Conservation (phyloP, 2,113 vertebrate species). For the Phyllopteryx taeniolatus region DNA sequence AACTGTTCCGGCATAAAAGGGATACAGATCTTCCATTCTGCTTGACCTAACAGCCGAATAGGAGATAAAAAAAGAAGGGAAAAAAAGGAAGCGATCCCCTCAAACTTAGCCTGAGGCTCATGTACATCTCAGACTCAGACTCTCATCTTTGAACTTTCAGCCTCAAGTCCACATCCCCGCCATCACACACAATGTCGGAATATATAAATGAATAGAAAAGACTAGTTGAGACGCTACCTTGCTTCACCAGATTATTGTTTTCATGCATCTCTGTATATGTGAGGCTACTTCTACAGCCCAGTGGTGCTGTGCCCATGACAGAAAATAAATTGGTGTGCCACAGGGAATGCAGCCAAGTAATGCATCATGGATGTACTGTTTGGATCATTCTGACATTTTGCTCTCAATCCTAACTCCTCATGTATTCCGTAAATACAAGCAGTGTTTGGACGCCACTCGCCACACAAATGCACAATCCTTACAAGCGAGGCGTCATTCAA, state of each 20-base stretch:
- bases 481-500: background rate
- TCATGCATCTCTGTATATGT: background rate
- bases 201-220: constrained; percentile 11
- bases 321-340: constrained; percentile 55
- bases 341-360: constrained; percentile 28
- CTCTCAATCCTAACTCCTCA: background rate
- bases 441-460: background rate
- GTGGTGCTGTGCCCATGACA: constrained; percentile 38
- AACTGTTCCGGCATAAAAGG: too few species aligned
- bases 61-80: too few species aligned
- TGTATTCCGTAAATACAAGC: background rate
- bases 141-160: constrained; percentile 25
- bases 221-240: constrained; percentile 4
- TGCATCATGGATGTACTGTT: constrained; percentile 49
- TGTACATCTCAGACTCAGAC: constrained; percentile 20
- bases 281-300: constrained; percentile 23
- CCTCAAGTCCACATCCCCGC: background rate
- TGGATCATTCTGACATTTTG: constrained; percentile 23
- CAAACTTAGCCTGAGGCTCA: constrained; percentile 43
- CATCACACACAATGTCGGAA: constrained; percentile 9
- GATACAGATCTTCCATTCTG: too few species aligned
- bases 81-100: constrained; percentile 29
- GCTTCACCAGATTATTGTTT: constrained; percentile 10
- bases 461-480: background rate
- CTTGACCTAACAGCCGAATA: too few species aligned